These are phyloP conservation scores for Blomia tropicalis DNA, from an alignment of 2,888 invertebrate genomes.

Conservation along the genomic window DNA sequence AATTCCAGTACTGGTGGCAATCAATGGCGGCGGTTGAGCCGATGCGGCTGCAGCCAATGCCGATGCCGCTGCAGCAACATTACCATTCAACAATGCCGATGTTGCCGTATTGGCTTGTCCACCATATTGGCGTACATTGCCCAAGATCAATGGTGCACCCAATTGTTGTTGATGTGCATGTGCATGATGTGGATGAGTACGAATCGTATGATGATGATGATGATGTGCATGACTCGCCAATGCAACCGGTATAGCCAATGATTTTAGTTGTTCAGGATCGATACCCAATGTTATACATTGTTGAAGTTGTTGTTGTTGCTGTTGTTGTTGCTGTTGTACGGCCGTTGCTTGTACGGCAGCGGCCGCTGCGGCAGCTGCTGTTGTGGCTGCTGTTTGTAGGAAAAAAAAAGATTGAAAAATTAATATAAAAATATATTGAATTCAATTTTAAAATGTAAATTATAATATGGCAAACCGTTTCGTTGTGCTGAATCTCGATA, in stretches of 20 bases:
- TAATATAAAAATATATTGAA: too few species aligned
- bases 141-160: constrained; percentile 42
- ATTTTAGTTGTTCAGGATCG: constrained; percentile 28
- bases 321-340: background rate
- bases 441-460: too few species aligned
- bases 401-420: too few species aligned
- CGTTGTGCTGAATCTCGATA: constrained; percentile 75
- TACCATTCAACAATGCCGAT: background rate
- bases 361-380: too few species aligned
- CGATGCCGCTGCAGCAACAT: background rate
- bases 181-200: constrained; percentile 22
- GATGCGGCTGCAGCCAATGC: background rate
- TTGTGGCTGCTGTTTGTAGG: background rate
- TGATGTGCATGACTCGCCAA: constrained; percentile 34
- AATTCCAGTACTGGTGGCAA: background rate
- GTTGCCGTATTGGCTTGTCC: background rate
- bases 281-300: constrained; percentile 20
- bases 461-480: too few species aligned
- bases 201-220: constrained; percentile 23
- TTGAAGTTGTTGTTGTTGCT: background rate
- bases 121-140: background rate
- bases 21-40: background rate
- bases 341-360: too few species aligned
- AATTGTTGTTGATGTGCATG: constrained; percentile 34
- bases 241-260: constrained; percentile 28